phyloP scores from a whole-genome alignment of 2,797 vertebrate genomes.

The Onychomys arenicola region DNA sequence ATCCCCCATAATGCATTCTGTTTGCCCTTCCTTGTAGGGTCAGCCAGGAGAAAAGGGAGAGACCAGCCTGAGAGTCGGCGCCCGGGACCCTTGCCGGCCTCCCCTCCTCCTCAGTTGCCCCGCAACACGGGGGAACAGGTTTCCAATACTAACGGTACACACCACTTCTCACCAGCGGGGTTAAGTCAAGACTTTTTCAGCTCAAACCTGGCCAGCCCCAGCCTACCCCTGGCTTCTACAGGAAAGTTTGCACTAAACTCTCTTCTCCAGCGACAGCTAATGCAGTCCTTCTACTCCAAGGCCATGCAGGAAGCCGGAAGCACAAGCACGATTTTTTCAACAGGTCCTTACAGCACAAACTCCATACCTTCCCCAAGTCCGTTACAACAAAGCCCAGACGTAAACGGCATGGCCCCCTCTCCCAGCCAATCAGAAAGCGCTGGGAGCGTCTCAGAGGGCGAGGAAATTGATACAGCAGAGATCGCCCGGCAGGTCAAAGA shows the following conservation, averaged over 20 bases:
- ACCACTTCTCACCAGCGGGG: constrained; percentile 97
- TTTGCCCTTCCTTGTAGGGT: constrained; percentile 99
- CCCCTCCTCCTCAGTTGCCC: constrained; percentile 94
- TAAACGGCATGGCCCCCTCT: constrained; percentile 95
- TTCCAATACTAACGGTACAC: constrained; percentile 95
- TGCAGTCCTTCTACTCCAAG: constrained; percentile 99
- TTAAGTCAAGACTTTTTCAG: constrained; percentile 98
- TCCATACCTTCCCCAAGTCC: constrained; percentile 96
- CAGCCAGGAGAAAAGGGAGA: constrained; percentile 99
- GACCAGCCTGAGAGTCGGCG: constrained; percentile 95
- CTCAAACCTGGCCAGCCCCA: constrained; percentile 92
- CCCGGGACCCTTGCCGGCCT: constrained; percentile 93
- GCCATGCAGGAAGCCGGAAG: constrained; percentile 97
- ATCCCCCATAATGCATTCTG: constrained; percentile 99
- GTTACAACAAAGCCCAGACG: constrained; percentile 94
- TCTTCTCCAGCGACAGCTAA: constrained; percentile 98
- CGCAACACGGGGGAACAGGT: constrained; percentile 93
- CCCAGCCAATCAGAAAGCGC: constrained; percentile 96
- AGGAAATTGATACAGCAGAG: constrained; percentile 98
- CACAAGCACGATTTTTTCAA: constrained; percentile 96
- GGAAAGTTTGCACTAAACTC: constrained; percentile 99
- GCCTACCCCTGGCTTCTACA: constrained; percentile 94
- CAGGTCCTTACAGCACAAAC: constrained; percentile 96
- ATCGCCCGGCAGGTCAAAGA: constrained; percentile 98
- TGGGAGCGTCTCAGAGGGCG: constrained; percentile 94